Percentiles rank a stretch among this genome's conserved stretches.
Evolutionary conservation across 2,113 vertebrate genomes (phyloP).

Genomic region (Aythya baeri): DNA sequence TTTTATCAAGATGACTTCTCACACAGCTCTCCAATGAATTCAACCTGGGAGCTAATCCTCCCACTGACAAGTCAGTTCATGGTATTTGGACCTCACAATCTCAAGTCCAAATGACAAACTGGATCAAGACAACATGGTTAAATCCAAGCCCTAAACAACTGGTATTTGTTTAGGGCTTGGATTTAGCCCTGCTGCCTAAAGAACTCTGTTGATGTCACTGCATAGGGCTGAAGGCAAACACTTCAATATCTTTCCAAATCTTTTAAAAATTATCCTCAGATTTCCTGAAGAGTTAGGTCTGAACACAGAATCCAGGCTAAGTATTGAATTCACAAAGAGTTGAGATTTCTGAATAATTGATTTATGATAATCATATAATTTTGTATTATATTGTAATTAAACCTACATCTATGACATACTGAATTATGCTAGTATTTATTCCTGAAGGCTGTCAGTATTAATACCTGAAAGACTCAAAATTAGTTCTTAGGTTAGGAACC

Average conservation of each 20-base stretch:
- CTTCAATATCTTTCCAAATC: not conserved
- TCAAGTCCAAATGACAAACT: not conserved
- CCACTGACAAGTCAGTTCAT: not conserved
- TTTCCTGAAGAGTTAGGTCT: not conserved
- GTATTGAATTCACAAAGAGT: not conserved
- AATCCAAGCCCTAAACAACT: not conserved
- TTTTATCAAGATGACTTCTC: conserved; percentile 52
- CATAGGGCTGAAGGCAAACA: accelerated
- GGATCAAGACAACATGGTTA: not conserved
- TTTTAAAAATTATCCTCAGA: not conserved
- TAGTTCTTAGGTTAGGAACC: not conserved
- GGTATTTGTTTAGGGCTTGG: no score
- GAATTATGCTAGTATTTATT: not conserved
- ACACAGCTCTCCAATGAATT: not conserved
- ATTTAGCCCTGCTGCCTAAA: not conserved
- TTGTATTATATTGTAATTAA: not conserved
- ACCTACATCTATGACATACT: not conserved
- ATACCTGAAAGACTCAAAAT: not conserved
- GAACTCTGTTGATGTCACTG: not conserved
- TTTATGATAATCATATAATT: not conserved
- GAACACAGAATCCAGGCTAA: not conserved
- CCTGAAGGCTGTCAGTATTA: not conserved
- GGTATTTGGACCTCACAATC: not conserved
- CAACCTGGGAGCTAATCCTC: conserved; percentile 25
- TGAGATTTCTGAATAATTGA: not conserved